Evolutionary conservation across 2,797 vertebrate species (phyloP), one percentile per base, ranked within the genome.

Genomic region (Craterocephalus amniculus): DNA sequence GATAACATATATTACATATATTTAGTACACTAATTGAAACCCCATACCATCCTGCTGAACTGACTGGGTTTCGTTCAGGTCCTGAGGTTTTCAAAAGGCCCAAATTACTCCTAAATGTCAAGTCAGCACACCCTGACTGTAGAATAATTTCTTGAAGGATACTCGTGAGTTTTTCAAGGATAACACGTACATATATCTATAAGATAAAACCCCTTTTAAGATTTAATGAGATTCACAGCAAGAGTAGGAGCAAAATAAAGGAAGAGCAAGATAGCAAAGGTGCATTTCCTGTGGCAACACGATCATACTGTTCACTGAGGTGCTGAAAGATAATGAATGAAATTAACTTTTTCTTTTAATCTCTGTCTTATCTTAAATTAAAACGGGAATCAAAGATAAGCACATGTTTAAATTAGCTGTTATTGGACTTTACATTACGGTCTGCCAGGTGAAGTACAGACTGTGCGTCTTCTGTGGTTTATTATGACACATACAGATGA

Each of bases 331-430:
- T 81, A 78, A 84, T 70, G 63, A 83, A 79, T 76, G 65, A 83
- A 80, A 81, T 89, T 85, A 81, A 76, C 79, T 79, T 79, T 72
- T 52, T 12, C 51, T 40, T 81, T 68, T 81, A 85, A 89, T 91
- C 83, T 85, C 63, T 80, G 55, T 12, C 72, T 87, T 77, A 87
- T 91, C 85, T 87, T 61, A 84, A 84, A 83, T 82, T 72, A 74
- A 58, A 77, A 55, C 49, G 31, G 49, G 78, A 63, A 76, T 64
- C 14, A 48, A 48, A 76, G 78, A 79, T 80, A 81, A 79, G 48
- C 14, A 63, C 64, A 63, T 13, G 70, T 76, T 85, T 79, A 76
- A 84, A 72, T 71, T 36, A 70, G 34, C 52, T 62, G 80, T 45
- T 27, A 54, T 60, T 58, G n/a, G 16, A 32, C 29, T n/a, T 35